Conservation (phyloP, 2,888 invertebrate genomes). For the Ommatoiulus sabulosus region DNA sequence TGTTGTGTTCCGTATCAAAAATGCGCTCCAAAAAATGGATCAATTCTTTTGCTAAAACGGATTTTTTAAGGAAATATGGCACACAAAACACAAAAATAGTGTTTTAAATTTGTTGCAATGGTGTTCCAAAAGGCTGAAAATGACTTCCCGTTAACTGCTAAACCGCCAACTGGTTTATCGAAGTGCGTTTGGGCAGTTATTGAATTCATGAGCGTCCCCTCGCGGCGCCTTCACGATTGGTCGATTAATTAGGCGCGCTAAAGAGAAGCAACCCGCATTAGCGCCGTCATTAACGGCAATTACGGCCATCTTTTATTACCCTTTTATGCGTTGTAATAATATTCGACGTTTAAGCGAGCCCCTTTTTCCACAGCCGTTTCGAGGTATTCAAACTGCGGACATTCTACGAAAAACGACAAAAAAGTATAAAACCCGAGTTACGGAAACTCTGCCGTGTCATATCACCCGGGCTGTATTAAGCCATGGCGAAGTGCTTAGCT, state of each 20-base stretch:
- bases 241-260: background rate
- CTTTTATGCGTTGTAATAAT: slow-evolving; percentile 14
- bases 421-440: background rate
- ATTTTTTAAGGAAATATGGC: too few relatives aligned
- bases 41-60: too few relatives aligned
- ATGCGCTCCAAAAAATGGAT: too few relatives aligned
- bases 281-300: background rate
- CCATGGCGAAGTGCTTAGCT: background rate
- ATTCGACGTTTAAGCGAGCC: background rate
- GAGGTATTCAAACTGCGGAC: background rate
- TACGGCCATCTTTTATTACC: slow-evolving; percentile 34
- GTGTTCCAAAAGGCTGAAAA: too few relatives aligned
- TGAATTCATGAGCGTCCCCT: background rate
- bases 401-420: background rate
- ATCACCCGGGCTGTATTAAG: background rate
- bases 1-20: too few relatives aligned
- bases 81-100: too few relatives aligned
- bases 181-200: too few relatives aligned
- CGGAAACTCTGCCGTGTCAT: background rate
- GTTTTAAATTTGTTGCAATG: too few relatives aligned
- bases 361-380: background rate
- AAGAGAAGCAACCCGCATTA: background rate
- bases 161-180: too few relatives aligned
- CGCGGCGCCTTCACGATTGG: background rate
- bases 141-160: too few relatives aligned